Evolutionary conservation across 2,113 vertebrate genomes (phyloP).

Genomic region (Bujurquina vittata): DNA sequence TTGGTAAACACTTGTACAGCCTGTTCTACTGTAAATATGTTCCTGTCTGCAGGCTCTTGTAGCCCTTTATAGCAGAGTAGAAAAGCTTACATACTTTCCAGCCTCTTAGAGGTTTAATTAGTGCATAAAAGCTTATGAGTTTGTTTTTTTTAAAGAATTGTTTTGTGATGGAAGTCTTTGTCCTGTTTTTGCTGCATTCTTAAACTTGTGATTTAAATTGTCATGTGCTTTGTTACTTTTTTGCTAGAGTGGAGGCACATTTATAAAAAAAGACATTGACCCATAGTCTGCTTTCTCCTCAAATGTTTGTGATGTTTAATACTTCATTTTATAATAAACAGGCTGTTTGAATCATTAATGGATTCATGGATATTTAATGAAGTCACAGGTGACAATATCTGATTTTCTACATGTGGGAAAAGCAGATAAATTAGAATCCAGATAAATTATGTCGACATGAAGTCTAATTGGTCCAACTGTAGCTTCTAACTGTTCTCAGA

Average conservation of each 20-base stretch:
- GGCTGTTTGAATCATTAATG: background rate
- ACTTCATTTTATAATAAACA: background rate
- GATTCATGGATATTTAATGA: background rate
- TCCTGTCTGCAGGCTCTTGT: background rate
- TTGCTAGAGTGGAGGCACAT: background rate
- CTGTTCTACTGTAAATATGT: constrained; percentile 51
- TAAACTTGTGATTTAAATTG: background rate
- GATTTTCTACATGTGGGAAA: background rate
- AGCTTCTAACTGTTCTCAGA: constrained; percentile 7
- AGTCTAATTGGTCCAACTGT: background rate
- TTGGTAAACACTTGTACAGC: constrained; percentile 15
- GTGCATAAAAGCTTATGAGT: rapidly evolving
- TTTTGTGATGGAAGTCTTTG: background rate
- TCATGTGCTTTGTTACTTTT: background rate
- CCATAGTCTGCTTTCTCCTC: background rate
- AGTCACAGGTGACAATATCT: background rate
- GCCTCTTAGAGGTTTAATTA: background rate
- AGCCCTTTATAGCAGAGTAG: background rate
- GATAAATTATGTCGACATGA: background rate
- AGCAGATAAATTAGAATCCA: background rate
- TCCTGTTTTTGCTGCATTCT: background rate
- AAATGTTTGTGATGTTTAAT: background rate
- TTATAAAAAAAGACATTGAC: background rate
- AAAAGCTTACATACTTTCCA: background rate
- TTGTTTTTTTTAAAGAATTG: background rate